Evolutionary conservation across 2,797 vertebrate genomes (phyloP), one percentile per base, ranked within the genome.

Genomic region (Ciconia nigra): DNA sequence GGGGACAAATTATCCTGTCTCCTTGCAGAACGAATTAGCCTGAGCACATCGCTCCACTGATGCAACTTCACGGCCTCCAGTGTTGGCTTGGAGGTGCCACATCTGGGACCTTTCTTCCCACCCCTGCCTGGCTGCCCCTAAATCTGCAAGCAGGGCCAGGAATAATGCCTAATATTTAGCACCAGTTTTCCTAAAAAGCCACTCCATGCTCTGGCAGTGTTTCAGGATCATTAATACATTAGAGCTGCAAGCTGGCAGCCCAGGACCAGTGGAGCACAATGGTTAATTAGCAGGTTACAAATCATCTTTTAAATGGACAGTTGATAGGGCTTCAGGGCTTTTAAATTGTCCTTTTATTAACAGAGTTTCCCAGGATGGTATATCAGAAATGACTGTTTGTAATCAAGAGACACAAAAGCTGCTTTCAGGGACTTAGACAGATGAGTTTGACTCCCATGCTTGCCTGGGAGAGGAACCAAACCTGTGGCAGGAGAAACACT

Each of bases 261-360:
- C 52, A n/a, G 73, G 67, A 83, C 79, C 59, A 70, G 77, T 17
- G 41, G 83, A 96, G 57, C 82, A 92, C 83, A 67, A 66, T 86
- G 47, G 83, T 92, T 97, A 93, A 97, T 95, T 95, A 97, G 85
- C 74, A 92, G 72, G 79, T 94, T 91, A 74, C 84, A 96, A 81
- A 96, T 96, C 41, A 81, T 84, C 76, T 95, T 89, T 85, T 87
- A 92, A 96, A 94, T 70, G 72, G 87, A 65, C 76, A 86, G 77
- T 28, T 88, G 88, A 90, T 84, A 74, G 57, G 84, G 79, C 83
- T 92, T 96, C 55, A 8, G 86, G 83, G 82, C 58, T 91, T 95
- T 95, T 54, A 84, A 94, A 74, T 29, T 78, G 74, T 66, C 66
- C 63, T 89, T 93, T 94, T 92, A 92, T 89, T 95, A 91, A 92